phyloP scores from a whole-genome alignment of 2,113 vertebrate species.

The Eleginops maclovinus region DNA sequence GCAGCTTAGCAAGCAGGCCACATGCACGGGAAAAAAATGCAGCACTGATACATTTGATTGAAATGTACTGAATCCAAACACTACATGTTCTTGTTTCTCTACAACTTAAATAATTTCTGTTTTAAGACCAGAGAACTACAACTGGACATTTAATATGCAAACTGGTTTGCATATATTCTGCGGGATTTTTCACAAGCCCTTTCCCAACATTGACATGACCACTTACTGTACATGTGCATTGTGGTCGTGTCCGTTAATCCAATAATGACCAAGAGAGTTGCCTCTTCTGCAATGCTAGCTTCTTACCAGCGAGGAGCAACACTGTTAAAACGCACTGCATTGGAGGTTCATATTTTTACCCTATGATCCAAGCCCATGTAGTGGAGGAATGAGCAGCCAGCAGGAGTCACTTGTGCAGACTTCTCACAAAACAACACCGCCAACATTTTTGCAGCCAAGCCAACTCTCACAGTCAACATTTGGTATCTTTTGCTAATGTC shows the following conservation, averaged over 20 bases:
- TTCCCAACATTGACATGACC: background rate
- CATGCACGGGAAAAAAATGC: background rate
- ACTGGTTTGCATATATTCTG: background rate
- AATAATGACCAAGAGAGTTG: background rate
- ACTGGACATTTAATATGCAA: background rate
- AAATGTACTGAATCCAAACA: background rate
- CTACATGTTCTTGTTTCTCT: background rate
- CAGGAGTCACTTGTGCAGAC: background rate
- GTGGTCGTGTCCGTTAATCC: background rate
- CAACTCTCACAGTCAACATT: background rate
- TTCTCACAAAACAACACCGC: background rate
- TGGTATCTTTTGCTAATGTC: background rate
- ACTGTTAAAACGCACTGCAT: background rate
- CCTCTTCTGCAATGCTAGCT: background rate
- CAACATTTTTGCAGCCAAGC: background rate
- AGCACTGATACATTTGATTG: background rate
- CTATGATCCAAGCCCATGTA: background rate
- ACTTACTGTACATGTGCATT: background rate
- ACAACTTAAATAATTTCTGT: background rate
- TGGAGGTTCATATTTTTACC: background rate
- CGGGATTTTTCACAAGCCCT: background rate
- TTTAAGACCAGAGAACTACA: background rate
- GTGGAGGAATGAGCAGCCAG: background rate
- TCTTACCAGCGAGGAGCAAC: background rate
- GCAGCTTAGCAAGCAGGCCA: background rate